phyloP scores from a whole-genome alignment of 2,888 invertebrate species.

The Thymelicus lineola region DNA sequence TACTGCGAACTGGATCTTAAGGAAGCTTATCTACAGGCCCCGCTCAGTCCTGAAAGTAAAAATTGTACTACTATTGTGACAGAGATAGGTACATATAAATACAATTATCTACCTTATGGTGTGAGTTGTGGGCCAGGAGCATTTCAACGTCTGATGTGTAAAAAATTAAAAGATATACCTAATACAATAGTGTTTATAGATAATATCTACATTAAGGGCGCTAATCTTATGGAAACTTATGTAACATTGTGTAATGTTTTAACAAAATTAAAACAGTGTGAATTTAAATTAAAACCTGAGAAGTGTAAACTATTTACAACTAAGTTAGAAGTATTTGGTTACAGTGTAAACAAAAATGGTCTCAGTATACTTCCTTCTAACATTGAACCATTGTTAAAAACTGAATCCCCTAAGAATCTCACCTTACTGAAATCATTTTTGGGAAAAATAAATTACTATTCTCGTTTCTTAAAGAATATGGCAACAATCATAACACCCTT shows the following conservation, averaged over 20 bases:
- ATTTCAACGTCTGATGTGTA: constrained; percentile 1
- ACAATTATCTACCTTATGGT: constrained; percentile 4
- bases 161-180: neutral
- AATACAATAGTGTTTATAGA: too few species aligned
- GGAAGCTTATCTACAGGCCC: constrained; percentile 42
- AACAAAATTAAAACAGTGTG: neutral
- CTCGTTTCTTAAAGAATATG: too few species aligned
- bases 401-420: too few species aligned
- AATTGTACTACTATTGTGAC: neutral
- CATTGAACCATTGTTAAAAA: too few species aligned
- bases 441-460: constrained; percentile 9
- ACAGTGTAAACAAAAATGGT: constrained; percentile 11
- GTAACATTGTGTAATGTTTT: neutral
- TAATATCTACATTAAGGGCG: neutral
- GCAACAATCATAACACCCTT: neutral
- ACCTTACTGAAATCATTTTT: constrained; percentile 28
- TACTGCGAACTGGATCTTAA: constrained; percentile 43
- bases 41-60: neutral
- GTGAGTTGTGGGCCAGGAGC: neutral
- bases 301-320: constrained; percentile 12
- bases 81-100: neutral
- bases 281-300: neutral
- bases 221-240: neutral
- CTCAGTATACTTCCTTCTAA: too few species aligned
- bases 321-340: too few species aligned